Conservation (phyloP, 1,140 invertebrate species). For the Lucilia cuprina region DNA sequence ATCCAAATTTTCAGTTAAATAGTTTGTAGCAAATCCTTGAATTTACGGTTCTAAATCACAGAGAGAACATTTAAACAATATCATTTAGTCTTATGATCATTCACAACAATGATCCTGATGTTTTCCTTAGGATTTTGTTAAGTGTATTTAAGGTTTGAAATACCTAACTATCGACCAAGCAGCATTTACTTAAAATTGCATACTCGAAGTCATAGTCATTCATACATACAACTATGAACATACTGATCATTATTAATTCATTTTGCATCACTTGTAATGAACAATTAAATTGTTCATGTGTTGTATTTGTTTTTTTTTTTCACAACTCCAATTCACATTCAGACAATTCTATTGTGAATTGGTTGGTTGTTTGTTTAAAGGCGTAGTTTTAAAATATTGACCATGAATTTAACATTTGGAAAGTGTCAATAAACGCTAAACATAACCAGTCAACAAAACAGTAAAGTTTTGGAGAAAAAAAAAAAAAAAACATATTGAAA, state of each 20-base stretch:
- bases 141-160: not conserved
- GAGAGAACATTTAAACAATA: too few relatives aligned
- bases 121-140: not conserved
- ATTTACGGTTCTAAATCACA: too few relatives aligned
- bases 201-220: not conserved
- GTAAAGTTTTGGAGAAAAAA: not conserved
- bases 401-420: slow-evolving; percentile 25
- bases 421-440: slow-evolving; percentile 34
- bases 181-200: not conserved
- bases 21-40: too few relatives aligned
- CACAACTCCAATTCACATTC: not conserved
- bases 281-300: slow-evolving; percentile 33
- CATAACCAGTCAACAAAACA: slow-evolving; percentile 1
- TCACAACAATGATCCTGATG: too few relatives aligned
- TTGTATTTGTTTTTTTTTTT: not conserved
- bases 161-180: not conserved
- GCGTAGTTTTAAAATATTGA: slow-evolving; percentile 13
- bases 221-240: not conserved
- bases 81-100: too few relatives aligned
- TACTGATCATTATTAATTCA: slow-evolving; percentile 28
- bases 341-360: slow-evolving; percentile 15
- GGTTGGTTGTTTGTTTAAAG: not conserved
- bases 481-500: too few relatives aligned
- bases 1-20: too few relatives aligned
- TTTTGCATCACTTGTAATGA: slow-evolving; percentile 21